phyloP scores from a whole-genome alignment of 2,113 vertebrate genomes.

The Puntigrus tetrazona region DNA sequence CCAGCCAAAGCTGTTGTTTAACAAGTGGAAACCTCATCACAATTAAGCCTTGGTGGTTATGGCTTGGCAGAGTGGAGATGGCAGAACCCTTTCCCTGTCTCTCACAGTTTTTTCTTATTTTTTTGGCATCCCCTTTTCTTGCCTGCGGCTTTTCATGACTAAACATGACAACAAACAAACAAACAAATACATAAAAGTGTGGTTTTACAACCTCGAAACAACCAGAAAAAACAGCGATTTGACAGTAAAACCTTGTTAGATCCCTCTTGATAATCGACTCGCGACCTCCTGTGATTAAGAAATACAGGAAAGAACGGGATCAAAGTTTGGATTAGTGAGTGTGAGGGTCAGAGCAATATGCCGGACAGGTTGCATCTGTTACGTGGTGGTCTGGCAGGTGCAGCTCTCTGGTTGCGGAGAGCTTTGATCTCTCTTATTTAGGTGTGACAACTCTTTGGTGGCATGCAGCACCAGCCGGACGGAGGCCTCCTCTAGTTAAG shows the following conservation, averaged over 20 bases:
- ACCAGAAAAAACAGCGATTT: constrained; percentile 52
- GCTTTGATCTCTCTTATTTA: constrained; percentile 75
- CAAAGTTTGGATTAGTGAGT: constrained; percentile 58
- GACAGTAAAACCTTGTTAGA: constrained; percentile 63
- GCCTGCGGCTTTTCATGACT: constrained; percentile 62
- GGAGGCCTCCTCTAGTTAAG: constrained; percentile 59
- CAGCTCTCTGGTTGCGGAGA: constrained; percentile 65
- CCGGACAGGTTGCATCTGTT: constrained; percentile 28
- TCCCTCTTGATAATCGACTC: constrained; percentile 49
- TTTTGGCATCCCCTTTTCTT: constrained; percentile 44
- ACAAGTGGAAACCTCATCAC: constrained; percentile 74
- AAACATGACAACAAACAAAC: constrained; percentile 64
- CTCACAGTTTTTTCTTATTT: background rate
- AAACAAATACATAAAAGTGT: constrained; percentile 61
- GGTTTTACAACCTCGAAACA: constrained; percentile 38
- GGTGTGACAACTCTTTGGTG: constrained; percentile 75
- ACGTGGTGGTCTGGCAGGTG: constrained; percentile 64
- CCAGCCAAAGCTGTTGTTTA: constrained; percentile 74
- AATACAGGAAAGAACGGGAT: constrained; percentile 64
- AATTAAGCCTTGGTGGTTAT: constrained; percentile 70
- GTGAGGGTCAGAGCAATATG: constrained; percentile 28
- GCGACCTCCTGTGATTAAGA: constrained; percentile 55
- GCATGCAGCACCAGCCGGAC: constrained; percentile 50
- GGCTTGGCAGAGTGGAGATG: constrained; percentile 63
- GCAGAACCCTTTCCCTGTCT: constrained; percentile 34